Percentiles rank a stretch among this genome's conserved stretches.
These are phyloP conservation scores for Porphyrio hochstetteri DNA, from an alignment of 2,113 vertebrate species.

Conservation along the genomic window DNA sequence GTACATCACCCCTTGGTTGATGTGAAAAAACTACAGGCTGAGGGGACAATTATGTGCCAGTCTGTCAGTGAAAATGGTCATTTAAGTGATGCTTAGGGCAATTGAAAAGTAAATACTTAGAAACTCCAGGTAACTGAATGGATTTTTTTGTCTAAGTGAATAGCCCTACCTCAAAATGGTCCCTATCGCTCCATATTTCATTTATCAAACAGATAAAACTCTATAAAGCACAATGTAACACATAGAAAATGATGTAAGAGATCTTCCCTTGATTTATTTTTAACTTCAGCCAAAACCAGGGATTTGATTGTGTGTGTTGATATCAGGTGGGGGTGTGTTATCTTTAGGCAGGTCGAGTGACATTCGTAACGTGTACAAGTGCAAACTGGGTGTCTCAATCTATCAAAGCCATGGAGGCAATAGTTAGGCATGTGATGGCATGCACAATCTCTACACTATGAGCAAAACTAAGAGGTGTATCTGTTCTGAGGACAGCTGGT, in stretches of 20 bases:
- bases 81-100: background rate
- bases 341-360: background rate
- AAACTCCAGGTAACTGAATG: background rate
- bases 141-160: background rate
- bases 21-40: background rate
- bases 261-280: background rate
- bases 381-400: background rate
- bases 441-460: background rate
- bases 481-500: background rate
- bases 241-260: background rate
- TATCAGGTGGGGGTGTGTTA: background rate
- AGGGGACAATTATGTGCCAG: background rate
- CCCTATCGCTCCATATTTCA: background rate
- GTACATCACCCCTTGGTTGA: background rate
- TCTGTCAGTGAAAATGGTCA: background rate
- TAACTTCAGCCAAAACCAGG: background rate
- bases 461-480: background rate
- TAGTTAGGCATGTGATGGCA: background rate
- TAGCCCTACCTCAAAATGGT: background rate
- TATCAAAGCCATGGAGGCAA: background rate
- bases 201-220: background rate
- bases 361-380: background rate
- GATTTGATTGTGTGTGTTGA: background rate
- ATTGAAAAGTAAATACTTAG: background rate
- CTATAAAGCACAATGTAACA: background rate